Evolutionary conservation across 2,797 vertebrate species (phyloP).

Genomic region (Pantherophis vulpinus): DNA sequence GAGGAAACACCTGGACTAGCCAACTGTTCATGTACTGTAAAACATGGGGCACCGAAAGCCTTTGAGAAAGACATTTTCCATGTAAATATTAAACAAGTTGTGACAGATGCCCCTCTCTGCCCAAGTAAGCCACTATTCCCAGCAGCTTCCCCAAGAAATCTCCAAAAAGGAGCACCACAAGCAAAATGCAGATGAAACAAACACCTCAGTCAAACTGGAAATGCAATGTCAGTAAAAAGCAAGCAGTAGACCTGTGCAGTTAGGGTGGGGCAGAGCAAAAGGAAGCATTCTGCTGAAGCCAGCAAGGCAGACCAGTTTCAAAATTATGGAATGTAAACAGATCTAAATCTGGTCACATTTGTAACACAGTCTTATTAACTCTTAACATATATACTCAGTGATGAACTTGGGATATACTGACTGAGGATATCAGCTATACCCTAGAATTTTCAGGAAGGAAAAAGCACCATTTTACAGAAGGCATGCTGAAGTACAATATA

Average conservation of each 20-base stretch:
- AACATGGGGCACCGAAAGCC: constrained; percentile 64
- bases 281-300: constrained; percentile 28
- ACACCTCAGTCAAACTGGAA: constrained; percentile 11
- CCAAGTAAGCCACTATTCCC: constrained; percentile 25
- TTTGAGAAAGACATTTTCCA: constrained; percentile 72
- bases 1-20: constrained; percentile 62
- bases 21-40: constrained; percentile 63
- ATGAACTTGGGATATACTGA: not conserved
- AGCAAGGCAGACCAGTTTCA: constrained; percentile 49
- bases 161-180: constrained; percentile 4
- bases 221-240: constrained; percentile 16
- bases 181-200: constrained; percentile 24
- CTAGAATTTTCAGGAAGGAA: constrained; percentile 57
- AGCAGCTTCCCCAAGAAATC: constrained; percentile 26
- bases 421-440: constrained; percentile 48
- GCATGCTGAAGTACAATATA: constrained; percentile 52
- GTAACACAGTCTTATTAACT: constrained; percentile 31
- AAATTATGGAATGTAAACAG: constrained; percentile 57
- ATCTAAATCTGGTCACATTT: constrained; percentile 34
- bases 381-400: not conserved
- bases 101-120: constrained; percentile 38
- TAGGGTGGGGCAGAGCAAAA: constrained; percentile 31
- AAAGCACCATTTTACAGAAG: constrained; percentile 57
- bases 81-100: constrained; percentile 56
- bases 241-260: constrained; percentile 35